Percentiles rank a stretch among this genome's conserved stretches.
These are phyloP conservation scores for Pangasianodon hypophthalmus DNA, from an alignment of 2,113 vertebrate genomes.

Conservation along the genomic window DNA sequence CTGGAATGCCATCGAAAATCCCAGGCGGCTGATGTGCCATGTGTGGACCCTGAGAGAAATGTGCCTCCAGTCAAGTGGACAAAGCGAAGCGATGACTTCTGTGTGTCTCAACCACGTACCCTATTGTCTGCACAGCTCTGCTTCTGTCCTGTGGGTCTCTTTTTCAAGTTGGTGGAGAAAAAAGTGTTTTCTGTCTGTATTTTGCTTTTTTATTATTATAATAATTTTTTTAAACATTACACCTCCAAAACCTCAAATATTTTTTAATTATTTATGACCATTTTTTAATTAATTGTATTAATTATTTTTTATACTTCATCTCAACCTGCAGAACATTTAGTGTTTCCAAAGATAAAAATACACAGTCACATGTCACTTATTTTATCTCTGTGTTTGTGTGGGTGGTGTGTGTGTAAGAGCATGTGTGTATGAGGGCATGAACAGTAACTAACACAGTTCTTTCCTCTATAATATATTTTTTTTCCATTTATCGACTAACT, in stretches of 20 bases:
- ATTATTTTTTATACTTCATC: constrained; percentile 24
- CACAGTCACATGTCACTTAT: constrained; percentile 4
- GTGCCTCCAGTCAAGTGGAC: constrained; percentile 44
- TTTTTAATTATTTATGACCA: constrained; percentile 31
- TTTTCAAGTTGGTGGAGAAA: constrained; percentile 25
- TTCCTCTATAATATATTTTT: not conserved
- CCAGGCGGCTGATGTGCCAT: constrained; percentile 34
- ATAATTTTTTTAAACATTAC: constrained; percentile 9
- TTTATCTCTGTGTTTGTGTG: constrained; percentile 6
- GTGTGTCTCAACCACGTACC: constrained; percentile 40
- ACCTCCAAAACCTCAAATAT: constrained; percentile 45
- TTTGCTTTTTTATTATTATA: constrained; percentile 45
- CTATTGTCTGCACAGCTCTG: constrained; percentile 43
- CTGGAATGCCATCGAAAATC: constrained; percentile 18
- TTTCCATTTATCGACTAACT: not conserved
- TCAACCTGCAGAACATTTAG: constrained; percentile 43
- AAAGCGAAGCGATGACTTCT: constrained; percentile 54
- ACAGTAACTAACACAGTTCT: not conserved
- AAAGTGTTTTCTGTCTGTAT: constrained; percentile 23
- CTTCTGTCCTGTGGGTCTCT: constrained; percentile 46
- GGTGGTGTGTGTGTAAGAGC: not conserved
- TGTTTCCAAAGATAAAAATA: constrained; percentile 47
- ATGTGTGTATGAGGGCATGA: constrained; percentile 6
- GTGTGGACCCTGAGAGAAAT: constrained; percentile 27
- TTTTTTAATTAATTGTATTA: constrained; percentile 20